Evolutionary conservation across 2,797 vertebrate species (phyloP), one percentile per base, ranked within the genome.

Genomic region (Gymnoscopelus microlampas): DNA sequence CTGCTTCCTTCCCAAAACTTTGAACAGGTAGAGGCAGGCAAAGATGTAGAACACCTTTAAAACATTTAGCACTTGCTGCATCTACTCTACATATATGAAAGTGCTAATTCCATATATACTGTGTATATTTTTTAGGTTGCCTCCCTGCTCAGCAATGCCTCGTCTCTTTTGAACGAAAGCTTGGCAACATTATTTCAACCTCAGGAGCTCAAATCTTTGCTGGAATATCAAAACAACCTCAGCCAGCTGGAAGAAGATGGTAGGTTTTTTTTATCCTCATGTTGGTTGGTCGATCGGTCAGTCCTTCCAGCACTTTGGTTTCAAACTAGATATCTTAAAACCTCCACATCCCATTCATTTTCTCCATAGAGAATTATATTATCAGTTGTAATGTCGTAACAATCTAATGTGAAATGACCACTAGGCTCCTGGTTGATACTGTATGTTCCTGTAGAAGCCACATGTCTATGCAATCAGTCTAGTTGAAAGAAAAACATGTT

Each of bases 1-100:
- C 84, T 93, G 71, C 79, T 96, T 60, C 93, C 94, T 1, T 5
- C 67, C 0, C 84, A 88, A 56, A 83, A 87, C 15, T 78, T 92
- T 39, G 88, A 90, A 53, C 90, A 91, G 89, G 90, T 92, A 79
- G 39, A 39, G 39, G 6, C 39, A 50, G 7, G 5, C 53, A 11
- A 48, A n/a, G 3, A 57, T 44, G 9, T 32, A 68, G 10, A 11
- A 32, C 56, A 50, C 49, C 3, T 12, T 9, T 3, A 53, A 11
- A 26, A 63, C 55, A 57, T 51, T 14, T 14, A 51, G 5, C 49
- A 13, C n/a, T 51, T 51, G 49, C n/a, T 51, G 49, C 12, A 51
- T n/a, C n/a, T 13, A 51, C 12, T 48, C 2, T 5, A 51, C 4
- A 13, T 51, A 51, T 51, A 4, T 12, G 1, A n/a, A 51, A 13